Conservation (phyloP, 2,113 vertebrate species). For the Brachyhypopomus gauderio region DNA sequence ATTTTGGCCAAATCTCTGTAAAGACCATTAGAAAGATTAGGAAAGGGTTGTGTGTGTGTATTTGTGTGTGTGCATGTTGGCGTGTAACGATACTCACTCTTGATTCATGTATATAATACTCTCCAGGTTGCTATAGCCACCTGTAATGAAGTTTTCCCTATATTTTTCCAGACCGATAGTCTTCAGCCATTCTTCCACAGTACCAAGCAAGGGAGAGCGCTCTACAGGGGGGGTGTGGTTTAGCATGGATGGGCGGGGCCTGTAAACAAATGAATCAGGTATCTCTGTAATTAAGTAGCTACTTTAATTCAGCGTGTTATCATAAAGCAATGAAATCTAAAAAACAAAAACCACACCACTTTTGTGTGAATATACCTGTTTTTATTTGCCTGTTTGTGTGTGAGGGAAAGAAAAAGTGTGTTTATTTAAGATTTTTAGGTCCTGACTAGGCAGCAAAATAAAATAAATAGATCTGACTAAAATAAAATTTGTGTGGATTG, state of each 20-base stretch:
- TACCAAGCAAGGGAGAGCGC: conserved; percentile 33
- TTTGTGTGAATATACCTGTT: no score
- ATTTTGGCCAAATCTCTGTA: conserved; percentile 91
- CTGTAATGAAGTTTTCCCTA: conserved; percentile 48
- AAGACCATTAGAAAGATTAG: conserved; percentile 18
- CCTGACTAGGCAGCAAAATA: no score
- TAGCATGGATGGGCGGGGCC: conserved; percentile 36
- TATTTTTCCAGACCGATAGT: conserved; percentile 53
- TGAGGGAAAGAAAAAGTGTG: no score
- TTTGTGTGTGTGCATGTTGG: conserved; percentile 21
- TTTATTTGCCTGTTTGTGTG: no score
- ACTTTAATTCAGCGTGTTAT: neutral
- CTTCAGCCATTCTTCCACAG: conserved; percentile 54
- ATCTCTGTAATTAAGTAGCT: neutral
- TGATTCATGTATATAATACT: conserved; percentile 44
- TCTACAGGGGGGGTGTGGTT: conserved; percentile 35
- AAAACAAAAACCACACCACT: no score
- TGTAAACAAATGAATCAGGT: conserved; percentile 3
- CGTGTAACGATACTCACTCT: conserved; percentile 49
- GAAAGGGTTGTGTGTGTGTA: conserved; percentile 7
- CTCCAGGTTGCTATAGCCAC: conserved; percentile 36
- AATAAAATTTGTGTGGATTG: no score
- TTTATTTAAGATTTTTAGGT: no score
- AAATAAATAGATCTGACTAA: no score
- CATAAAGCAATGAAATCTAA: no score